A percentile compares a stretch with the other conserved stretches of the same genome.
Conservation (phyloP, 2,888 invertebrate species). For the Perizoma flavofasciatum region DNA sequence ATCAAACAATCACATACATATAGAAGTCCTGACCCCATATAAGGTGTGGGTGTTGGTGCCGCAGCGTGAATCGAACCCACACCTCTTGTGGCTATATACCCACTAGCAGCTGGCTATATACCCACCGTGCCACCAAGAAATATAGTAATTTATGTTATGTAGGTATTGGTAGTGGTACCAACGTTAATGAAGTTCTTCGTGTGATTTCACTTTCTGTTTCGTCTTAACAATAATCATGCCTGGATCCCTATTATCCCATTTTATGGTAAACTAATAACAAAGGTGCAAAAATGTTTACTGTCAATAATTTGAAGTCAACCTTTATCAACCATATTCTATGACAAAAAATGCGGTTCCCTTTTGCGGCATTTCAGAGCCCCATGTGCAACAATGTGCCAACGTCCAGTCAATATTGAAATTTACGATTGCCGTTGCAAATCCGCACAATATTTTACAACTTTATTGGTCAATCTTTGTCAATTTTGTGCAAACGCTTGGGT, state of each 20-base stretch:
- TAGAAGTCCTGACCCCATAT: no score
- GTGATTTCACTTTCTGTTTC: no score
- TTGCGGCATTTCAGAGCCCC: slow-evolving; percentile 31
- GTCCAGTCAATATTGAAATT: slow-evolving; percentile 71
- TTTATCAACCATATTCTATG: background rate
- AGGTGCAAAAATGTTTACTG: background rate
- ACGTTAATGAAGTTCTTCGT: no score
- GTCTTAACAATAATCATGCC: no score
- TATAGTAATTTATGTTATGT: no score
- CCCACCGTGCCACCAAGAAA: no score
- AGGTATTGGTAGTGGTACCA: no score
- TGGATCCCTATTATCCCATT: background rate
- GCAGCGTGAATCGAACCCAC: no score
- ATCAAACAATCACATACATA: no score
- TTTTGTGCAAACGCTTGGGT: slow-evolving; percentile 49
- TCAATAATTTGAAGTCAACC: background rate
- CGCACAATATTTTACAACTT: slow-evolving; percentile 65
- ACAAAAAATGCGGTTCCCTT: slow-evolving; percentile 10
- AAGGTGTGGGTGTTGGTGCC: no score
- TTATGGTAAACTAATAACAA: background rate
- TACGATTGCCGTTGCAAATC: slow-evolving; percentile 64
- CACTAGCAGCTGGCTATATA: no score
- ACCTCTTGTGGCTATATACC: no score
- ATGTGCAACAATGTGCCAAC: slow-evolving; percentile 60
- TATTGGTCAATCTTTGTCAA: slow-evolving; percentile 53